phyloP scores from a whole-genome alignment of 2,888 invertebrate species.

The Coenonympha arcania region DNA sequence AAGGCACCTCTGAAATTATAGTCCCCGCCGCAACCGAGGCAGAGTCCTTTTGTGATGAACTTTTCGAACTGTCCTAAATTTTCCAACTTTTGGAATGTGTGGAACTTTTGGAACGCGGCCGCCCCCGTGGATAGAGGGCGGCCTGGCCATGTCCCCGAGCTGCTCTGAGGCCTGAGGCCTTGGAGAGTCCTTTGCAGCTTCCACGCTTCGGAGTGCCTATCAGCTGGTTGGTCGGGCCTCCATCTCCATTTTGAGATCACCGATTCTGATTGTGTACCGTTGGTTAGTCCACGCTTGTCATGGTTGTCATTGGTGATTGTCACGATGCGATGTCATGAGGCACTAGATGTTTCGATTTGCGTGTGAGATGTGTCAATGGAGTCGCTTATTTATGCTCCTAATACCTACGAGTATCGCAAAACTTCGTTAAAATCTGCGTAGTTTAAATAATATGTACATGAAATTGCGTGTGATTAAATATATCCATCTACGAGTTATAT shows the following conservation, averaged over 20 bases:
- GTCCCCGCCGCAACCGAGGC: slow-evolving; percentile 65
- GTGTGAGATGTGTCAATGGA: slow-evolving; percentile 42
- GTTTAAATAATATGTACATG: too few species aligned
- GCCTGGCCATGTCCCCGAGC: slow-evolving; percentile 66
- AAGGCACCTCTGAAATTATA: slow-evolving; percentile 61
- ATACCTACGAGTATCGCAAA: too few species aligned
- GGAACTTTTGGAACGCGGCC: slow-evolving; percentile 30
- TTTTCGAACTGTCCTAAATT: slow-evolving; percentile 30
- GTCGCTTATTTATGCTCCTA: too few species aligned
- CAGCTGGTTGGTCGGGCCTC: slow-evolving; percentile 58
- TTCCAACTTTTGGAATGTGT: not conserved
- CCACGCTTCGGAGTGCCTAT: slow-evolving; percentile 62
- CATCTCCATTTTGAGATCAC: slow-evolving; percentile 73
- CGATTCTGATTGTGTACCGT: slow-evolving; percentile 44
- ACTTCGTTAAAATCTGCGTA: too few species aligned
- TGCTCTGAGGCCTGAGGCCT: slow-evolving; percentile 41
- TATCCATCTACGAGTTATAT: too few species aligned
- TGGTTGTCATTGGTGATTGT: slow-evolving; percentile 15
- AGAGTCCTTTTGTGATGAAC: slow-evolving; percentile 58
- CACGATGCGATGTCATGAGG: slow-evolving; percentile 19
- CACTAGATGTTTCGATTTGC: slow-evolving; percentile 4
- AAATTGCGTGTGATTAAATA: too few species aligned
- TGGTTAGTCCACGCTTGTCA: slow-evolving; percentile 40
- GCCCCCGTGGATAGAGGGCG: slow-evolving; percentile 61
- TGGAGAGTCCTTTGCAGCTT: slow-evolving; percentile 59